Conservation (phyloP, 1,140 invertebrate species). For the Drosophila pseudoananassae region DNA sequence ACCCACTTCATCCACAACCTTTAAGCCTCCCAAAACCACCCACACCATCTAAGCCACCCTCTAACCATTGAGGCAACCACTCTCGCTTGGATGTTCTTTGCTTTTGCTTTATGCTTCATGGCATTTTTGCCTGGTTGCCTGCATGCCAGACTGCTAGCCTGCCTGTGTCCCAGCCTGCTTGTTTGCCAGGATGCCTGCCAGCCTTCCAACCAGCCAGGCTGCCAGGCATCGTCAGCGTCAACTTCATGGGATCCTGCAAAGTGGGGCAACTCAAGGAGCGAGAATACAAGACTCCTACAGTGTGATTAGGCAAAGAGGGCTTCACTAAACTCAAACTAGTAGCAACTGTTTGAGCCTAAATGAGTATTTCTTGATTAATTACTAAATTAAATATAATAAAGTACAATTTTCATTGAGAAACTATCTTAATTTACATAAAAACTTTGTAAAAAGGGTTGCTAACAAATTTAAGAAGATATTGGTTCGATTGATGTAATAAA, state of each 20-base stretch:
- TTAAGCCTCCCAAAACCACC: constrained; percentile 6
- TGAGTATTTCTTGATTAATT: background rate
- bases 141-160: constrained; percentile 17
- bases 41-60: constrained; percentile 16
- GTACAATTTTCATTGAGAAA: background rate
- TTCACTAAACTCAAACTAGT: constrained; percentile 8
- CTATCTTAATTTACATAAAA: background rate
- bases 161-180: constrained; percentile 3
- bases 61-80: constrained; percentile 6
- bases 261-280: constrained; percentile 17
- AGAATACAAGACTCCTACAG: constrained; percentile 22
- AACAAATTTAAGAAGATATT: too few relatives aligned
- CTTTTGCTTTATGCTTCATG: constrained; percentile 59
- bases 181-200: constrained; percentile 38
- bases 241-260: constrained; percentile 28
- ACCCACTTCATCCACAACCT: constrained; percentile 25
- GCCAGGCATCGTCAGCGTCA: constrained; percentile 45
- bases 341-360: constrained; percentile 1
- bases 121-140: constrained; percentile 39
- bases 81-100: constrained; percentile 52
- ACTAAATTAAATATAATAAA: constrained; percentile 17
- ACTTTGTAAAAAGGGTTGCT: background rate
- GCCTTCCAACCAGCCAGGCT: constrained; percentile 24
- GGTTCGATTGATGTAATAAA: too few relatives aligned
- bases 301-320: constrained; percentile 25